Percentiles rank a stretch among this genome's conserved stretches.
phyloP scores from a whole-genome alignment of 1,140 invertebrate species.

The Phthorimaea operculella region DNA sequence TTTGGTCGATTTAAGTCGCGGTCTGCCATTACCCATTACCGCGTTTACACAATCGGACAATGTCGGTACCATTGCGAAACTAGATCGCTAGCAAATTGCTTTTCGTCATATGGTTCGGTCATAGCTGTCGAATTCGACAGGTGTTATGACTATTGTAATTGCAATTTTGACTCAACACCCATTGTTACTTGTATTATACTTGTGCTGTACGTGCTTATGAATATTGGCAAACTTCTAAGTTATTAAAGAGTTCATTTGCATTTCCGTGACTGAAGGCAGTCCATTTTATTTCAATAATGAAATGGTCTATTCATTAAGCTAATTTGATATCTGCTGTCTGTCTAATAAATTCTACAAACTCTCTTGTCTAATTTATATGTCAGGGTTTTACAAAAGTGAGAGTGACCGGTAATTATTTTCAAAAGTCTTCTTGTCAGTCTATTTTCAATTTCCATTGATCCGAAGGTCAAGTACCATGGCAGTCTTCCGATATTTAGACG shows the following conservation, averaged over 20 bases:
- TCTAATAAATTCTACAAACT: too few relatives aligned
- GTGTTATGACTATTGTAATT: slow-evolving; percentile 19
- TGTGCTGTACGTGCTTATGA: too few relatives aligned
- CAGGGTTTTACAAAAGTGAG: neutral
- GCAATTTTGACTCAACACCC: slow-evolving; percentile 12
- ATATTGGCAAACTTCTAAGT: too few relatives aligned
- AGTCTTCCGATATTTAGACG: slow-evolving; percentile 17
- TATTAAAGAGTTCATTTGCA: too few relatives aligned
- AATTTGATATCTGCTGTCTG: too few relatives aligned
- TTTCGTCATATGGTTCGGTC: slow-evolving; percentile 46
- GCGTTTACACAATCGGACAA: slow-evolving; percentile 49
- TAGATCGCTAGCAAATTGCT: slow-evolving; percentile 44
- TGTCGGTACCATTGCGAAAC: slow-evolving; percentile 48
- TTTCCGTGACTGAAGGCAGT: slow-evolving; percentile 21
- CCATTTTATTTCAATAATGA: slow-evolving; percentile 22
- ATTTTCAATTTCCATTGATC: neutral
- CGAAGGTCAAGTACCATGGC: neutral
- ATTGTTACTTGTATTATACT: slow-evolving; percentile 5
- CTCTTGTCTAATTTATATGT: too few relatives aligned
- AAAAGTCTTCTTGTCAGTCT: neutral
- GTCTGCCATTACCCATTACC: slow-evolving; percentile 40
- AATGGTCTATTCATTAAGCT: slow-evolving; percentile 4
- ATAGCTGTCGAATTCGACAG: slow-evolving; percentile 29
- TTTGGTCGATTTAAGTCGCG: slow-evolving; percentile 19
- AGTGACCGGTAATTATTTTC: neutral